A percentile compares a stretch with the other conserved stretches of the same genome.
These are phyloP conservation scores for Apeltes quadracus DNA, from an alignment of 2,113 vertebrate genomes.

Conservation along the genomic window DNA sequence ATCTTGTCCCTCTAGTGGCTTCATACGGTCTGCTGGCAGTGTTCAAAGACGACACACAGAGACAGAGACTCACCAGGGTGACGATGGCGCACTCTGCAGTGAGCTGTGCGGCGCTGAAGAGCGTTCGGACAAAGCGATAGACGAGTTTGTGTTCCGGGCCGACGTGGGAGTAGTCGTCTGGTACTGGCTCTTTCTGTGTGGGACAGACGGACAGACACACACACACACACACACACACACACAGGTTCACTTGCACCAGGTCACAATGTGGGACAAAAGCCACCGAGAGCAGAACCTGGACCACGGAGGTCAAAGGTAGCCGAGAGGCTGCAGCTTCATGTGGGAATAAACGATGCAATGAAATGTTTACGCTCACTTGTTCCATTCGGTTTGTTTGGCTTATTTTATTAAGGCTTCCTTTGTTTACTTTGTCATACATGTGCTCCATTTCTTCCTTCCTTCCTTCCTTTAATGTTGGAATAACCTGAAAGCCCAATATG, in stretches of 20 bases:
- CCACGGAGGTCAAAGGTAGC: not conserved
- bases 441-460: too few species aligned
- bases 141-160: constrained; percentile 99
- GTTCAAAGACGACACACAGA: not conserved
- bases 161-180: constrained; percentile 89
- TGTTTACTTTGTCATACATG: not conserved
- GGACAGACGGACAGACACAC: constrained; percentile 16
- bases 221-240: constrained; percentile 25
- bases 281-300: not conserved
- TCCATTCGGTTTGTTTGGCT: too few species aligned
- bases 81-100: constrained; percentile 99
- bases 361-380: too few species aligned
- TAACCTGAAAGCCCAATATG: not conserved
- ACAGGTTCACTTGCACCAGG: not conserved
- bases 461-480: not conserved
- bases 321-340: not conserved
- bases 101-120: constrained; percentile 98
- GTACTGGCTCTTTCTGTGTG: constrained; percentile 92
- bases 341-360: not conserved
- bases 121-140: constrained; percentile 96
- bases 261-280: not conserved
- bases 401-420: not conserved
- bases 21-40: too few species aligned
- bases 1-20: too few species aligned
- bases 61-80: constrained; percentile 89